Base-by-base conservation (phyloP, 2,888 invertebrate species). In the Troides oblongomaculatus region DNA sequence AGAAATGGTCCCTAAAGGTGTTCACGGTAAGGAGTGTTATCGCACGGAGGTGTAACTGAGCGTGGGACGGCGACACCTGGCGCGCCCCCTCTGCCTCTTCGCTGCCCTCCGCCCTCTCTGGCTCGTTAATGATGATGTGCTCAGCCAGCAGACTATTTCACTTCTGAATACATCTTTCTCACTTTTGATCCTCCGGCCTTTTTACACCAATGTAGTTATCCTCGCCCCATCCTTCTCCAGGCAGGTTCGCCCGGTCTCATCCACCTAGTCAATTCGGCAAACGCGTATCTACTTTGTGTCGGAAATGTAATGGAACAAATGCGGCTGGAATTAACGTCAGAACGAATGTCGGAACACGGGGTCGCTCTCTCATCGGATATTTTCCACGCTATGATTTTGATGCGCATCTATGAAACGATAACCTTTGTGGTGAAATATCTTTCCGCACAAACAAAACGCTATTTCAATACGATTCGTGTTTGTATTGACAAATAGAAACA, bases 71-170 rank as follows among this genome's bases (percentile, higher is more conserved):
- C 79, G 86, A 92, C 94, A 94, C 91, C 91, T 93, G 92, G 86
- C 93, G 91, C 86, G 83, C 87, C 93, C 92, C 94, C 94, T 93
- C 88, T 88, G 90, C 91, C 92, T 92, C 91, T 92, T 92, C 85
- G 92, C 92, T 91, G 92, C 93, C 92, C 92, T 91, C 92, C 90
- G 88, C 90, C 90, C 90, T 90, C 92, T 84, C 93, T 94, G 93
- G 93, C 95, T 94, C 95, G 95, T 94, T 95, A 95, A 95, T 95
- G 95, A 95, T 95, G 95, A 95, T 95, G 95, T 95, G 95, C 93
- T 94, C 94, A 94, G 94, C 94, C 94, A 94, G 94, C 94, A 94
- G 94, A 95, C 94, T 94, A 94, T 94, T 94, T 94, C 94, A 94
- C 94, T 94, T 94, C 94, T 94, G 93, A 93, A 94, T 93, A 93